Evolutionary conservation across 2,797 vertebrate species (phyloP), one percentile per base, ranked within the genome.

Genomic region (Craterocephalus amniculus): DNA sequence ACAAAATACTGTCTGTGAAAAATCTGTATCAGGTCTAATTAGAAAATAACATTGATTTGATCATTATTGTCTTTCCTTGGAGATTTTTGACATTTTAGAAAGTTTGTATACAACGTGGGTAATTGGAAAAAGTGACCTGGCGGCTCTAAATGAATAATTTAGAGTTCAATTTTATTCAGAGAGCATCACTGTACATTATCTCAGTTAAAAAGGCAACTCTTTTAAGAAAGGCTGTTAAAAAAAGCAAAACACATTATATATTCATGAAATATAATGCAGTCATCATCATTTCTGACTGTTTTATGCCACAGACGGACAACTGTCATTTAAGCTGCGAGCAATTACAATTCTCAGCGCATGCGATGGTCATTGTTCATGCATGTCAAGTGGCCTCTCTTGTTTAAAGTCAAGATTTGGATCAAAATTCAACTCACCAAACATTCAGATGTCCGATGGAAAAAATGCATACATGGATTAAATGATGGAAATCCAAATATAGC

Each of bases 401-500:
- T 86, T 78, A 78, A 89, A 87, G 79, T 77, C 54, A 4, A 74
- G 64, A 57, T 84, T 78, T 79, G 57, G 63, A 81, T 81, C 65
- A 86, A 80, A 79, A 80, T 80, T 78, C 72, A 64, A 72, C 79
- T 84, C 63, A 38, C 26, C 63, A 74, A 88, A 86, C 77, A 85
- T 72, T 34, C 52, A 74, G 67, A 80, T 83, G 79, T 66, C 62
- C 54, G 58, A 67, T 80, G 67, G 67, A 82, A 80, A 79, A 59
- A 83, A 80, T 80, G 65, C 63, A 85, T 69, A 63, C 60, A 67
- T 75, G 58, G 66, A 61, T 79, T 65, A 52, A 69, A 77, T 72
- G 35, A 58, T 57, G 34, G 61, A 71, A 70, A 74, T 64, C 64
- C 62, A 85, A 86, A 86, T 87, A 80, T 81, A 76, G 74, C 58